Conservation (phyloP, 2,113 vertebrate species). For the Trichomycterus rosablanca region DNA sequence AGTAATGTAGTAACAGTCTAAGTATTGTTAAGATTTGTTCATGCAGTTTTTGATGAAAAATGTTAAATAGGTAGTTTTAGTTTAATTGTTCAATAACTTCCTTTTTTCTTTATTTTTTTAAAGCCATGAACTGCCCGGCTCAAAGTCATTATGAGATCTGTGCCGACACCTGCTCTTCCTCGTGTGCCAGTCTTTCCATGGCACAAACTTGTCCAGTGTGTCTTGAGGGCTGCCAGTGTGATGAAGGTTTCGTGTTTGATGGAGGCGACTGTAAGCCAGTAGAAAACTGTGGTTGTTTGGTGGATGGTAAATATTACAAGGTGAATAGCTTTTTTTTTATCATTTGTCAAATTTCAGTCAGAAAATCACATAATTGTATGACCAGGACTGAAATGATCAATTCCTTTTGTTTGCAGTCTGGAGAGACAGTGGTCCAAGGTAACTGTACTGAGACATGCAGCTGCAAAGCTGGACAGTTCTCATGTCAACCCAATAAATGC, state of each 20-base stretch:
- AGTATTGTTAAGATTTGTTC: no score
- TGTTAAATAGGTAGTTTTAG: no score
- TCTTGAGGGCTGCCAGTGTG: constrained; percentile 63
- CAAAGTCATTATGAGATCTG: constrained; percentile 58
- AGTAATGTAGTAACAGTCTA: not conserved
- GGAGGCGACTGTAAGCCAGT: constrained; percentile 49
- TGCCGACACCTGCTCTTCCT: constrained; percentile 49
- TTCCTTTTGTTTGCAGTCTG: no score
- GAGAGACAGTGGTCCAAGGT: constrained; percentile 16
- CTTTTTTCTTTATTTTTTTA: not conserved
- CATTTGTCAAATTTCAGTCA: no score
- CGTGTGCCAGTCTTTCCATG: constrained; percentile 47
- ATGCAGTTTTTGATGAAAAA: not conserved
- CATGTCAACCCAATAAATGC: constrained; percentile 34
- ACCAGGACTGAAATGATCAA: no score
- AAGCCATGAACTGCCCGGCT: constrained; percentile 53
- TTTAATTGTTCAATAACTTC: no score
- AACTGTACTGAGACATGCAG: constrained; percentile 38
- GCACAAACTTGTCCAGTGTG: constrained; percentile 48
- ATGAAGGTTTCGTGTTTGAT: constrained; percentile 52
- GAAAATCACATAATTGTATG: no score
- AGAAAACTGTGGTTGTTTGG: constrained; percentile 50
- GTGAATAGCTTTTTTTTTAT: not conserved
- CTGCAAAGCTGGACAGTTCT: constrained; percentile 38
- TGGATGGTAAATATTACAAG: constrained; percentile 49